phyloP scores from a whole-genome alignment of 2,888 invertebrate species.

The Tachina lurida region DNA sequence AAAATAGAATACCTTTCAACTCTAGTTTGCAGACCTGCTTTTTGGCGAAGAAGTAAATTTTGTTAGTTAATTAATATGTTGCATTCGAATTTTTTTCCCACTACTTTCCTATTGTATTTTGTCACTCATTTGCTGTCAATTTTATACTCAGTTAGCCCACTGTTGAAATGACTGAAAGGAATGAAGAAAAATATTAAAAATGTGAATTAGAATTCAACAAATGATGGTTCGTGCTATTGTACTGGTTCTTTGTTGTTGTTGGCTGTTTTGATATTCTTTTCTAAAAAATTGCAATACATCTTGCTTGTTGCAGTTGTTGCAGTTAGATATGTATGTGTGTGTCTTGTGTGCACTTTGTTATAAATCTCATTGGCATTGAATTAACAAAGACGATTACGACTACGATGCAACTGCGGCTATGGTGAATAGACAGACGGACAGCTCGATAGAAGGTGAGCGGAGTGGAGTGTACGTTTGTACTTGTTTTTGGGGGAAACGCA shows the following conservation, averaged over 20 bases:
- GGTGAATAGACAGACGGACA: not conserved
- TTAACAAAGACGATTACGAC: conserved; percentile 8
- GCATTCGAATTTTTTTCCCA: too few relatives aligned
- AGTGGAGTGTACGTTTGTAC: conserved; percentile 6
- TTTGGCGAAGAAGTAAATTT: too few relatives aligned
- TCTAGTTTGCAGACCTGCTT: too few relatives aligned
- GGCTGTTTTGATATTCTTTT: conserved; percentile 29
- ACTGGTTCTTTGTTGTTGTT: conserved; percentile 37
- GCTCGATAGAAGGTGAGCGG: not conserved
- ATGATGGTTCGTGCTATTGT: conserved; percentile 63
- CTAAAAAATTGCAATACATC: conserved; percentile 24
- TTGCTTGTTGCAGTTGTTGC: not conserved
- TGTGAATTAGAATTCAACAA: conserved; percentile 57
- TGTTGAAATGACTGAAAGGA: conserved; percentile 26
- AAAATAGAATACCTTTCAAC: too few relatives aligned
- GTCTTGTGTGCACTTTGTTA: conserved; percentile 56
- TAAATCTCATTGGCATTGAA: conserved; percentile 72
- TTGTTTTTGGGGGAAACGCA: conserved; percentile 70
- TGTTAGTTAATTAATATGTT: too few relatives aligned
- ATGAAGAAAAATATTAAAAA: conserved; percentile 4
- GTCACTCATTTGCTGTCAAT: not conserved
- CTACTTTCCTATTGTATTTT: not conserved
- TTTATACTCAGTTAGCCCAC: not conserved
- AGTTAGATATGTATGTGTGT: conserved; percentile 36
- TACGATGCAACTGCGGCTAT: not conserved